Evolutionary conservation across 2,888 invertebrate species (phyloP).

Genomic region (Patella ulyssiponensis): DNA sequence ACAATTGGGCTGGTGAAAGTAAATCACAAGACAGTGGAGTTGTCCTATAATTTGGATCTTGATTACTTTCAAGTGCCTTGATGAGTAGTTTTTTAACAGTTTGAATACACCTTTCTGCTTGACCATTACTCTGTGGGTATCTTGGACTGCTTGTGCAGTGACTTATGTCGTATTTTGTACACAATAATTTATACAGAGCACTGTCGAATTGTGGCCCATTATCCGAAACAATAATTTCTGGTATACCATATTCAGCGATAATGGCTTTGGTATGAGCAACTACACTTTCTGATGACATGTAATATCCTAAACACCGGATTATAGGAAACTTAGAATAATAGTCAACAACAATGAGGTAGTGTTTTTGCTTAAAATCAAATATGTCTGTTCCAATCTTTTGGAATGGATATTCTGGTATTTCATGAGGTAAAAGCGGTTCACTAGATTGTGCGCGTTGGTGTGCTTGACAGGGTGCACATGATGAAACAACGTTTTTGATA

Average conservation of each 20-base stretch:
- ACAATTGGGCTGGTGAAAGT: neutral
- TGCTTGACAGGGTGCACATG: slow-evolving; percentile 1
- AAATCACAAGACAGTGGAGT: neutral
- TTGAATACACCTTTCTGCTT: neutral
- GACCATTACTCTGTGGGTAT: slow-evolving; percentile 10
- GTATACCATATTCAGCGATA: neutral
- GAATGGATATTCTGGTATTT: slow-evolving; percentile 9
- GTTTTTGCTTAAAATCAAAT: neutral
- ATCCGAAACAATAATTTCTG: slow-evolving; percentile 3
- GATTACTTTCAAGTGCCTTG: neutral
- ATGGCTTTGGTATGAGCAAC: slow-evolving; percentile 3
- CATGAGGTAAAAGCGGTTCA: slow-evolving; percentile 7
- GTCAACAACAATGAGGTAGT: slow-evolving; percentile 17
- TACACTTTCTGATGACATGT: neutral
- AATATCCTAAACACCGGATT: neutral
- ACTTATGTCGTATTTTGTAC: neutral
- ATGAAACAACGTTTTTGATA: slow-evolving; percentile 10
- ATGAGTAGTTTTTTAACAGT: slow-evolving; percentile 10
- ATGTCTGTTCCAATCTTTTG: slow-evolving; percentile 15
- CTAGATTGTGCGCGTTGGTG: neutral
- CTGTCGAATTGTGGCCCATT: neutral
- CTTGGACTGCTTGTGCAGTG: neutral
- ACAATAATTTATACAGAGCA: neutral
- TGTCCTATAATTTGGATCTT: slow-evolving; percentile 9
- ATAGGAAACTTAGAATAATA: slow-evolving; percentile 5